phyloP scores from a whole-genome alignment of 2,797 vertebrate genomes.

The Macropodus opercularis region DNA sequence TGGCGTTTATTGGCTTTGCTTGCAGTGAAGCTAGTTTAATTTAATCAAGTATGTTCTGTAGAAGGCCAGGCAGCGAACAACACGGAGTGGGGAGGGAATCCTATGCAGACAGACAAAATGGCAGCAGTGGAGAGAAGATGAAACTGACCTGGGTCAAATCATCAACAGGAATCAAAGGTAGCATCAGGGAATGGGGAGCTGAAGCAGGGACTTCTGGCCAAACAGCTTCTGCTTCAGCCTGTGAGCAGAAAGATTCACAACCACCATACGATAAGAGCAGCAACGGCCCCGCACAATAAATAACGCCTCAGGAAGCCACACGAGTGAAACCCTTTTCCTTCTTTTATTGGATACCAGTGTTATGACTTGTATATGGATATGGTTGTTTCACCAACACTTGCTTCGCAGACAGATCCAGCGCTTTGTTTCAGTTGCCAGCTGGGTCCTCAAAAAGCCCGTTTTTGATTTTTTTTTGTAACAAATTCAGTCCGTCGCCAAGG shows the following conservation, averaged over 20 bases:
- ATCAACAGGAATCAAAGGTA: too few relatives aligned
- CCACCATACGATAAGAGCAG: not conserved
- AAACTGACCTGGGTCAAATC: too few relatives aligned
- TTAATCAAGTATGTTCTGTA: too few relatives aligned
- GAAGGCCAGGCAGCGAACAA: too few relatives aligned
- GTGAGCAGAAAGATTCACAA: slow-evolving; percentile 28
- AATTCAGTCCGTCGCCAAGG: slow-evolving; percentile 41
- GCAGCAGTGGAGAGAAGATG: too few relatives aligned
- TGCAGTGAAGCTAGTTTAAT: too few relatives aligned
- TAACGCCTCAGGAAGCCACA: slow-evolving; percentile 30
- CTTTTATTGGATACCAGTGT: slow-evolving; percentile 64
- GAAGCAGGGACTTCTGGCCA: too few relatives aligned
- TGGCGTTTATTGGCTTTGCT: too few relatives aligned
- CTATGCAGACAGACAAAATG: too few relatives aligned
- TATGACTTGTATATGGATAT: slow-evolving; percentile 40
- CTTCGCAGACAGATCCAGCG: slow-evolving; percentile 46
- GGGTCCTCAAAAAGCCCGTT: slow-evolving; percentile 6
- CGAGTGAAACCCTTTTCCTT: slow-evolving; percentile 14
- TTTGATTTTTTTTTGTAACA: slow-evolving; percentile 20
- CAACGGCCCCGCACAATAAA: slow-evolving; percentile 10
- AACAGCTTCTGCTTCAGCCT: not conserved
- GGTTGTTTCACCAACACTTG: slow-evolving; percentile 13
- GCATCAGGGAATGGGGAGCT: too few relatives aligned
- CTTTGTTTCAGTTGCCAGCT: slow-evolving; percentile 24
- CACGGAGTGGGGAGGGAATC: too few relatives aligned